These are phyloP conservation scores for Stegodyphus dumicola DNA, from an alignment of 1,140 invertebrate genomes.

Conservation along the genomic window DNA sequence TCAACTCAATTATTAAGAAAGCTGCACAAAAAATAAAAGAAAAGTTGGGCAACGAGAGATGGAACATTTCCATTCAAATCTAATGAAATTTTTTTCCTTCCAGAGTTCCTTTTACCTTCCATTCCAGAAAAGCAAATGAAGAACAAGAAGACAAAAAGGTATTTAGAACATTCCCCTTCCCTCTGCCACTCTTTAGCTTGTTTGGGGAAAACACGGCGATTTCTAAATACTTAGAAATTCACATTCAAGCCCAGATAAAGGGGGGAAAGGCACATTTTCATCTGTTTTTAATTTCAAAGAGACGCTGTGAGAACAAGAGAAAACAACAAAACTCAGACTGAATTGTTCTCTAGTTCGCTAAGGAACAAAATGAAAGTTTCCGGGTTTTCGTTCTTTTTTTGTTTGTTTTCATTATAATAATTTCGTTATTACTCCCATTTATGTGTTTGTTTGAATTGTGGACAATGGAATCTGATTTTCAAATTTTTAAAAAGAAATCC, in stretches of 20 bases:
- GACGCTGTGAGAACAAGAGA: constrained; percentile 16
- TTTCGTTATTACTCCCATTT: neutral
- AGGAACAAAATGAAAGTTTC: constrained; percentile 31
- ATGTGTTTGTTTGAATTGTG: neutral
- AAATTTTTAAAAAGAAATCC: no score
- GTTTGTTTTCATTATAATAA: neutral
- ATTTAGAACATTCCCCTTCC: constrained; percentile 33
- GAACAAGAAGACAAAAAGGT: constrained; percentile 42
- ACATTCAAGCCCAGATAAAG: constrained; percentile 22
- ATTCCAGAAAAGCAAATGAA: constrained; percentile 42
- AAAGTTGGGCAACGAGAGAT: neutral
- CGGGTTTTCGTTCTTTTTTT: constrained; percentile 3
- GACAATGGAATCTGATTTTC: neutral
- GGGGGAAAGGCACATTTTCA: constrained; percentile 27
- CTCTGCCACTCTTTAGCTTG: neutral
- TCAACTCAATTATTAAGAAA: constrained; percentile 58
- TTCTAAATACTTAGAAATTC: constrained; percentile 49
- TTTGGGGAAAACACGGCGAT: constrained; percentile 3
- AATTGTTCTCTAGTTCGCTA: constrained; percentile 17
- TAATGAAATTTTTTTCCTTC: constrained; percentile 35
- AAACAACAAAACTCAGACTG: constrained; percentile 6
- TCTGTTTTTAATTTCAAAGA: constrained; percentile 58
- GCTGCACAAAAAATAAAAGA: constrained; percentile 21
- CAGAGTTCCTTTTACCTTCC: neutral
- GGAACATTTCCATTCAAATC: constrained; percentile 20